phyloP scores from a whole-genome alignment of 2,113 vertebrate genomes.

The Solenodon paradoxus region DNA sequence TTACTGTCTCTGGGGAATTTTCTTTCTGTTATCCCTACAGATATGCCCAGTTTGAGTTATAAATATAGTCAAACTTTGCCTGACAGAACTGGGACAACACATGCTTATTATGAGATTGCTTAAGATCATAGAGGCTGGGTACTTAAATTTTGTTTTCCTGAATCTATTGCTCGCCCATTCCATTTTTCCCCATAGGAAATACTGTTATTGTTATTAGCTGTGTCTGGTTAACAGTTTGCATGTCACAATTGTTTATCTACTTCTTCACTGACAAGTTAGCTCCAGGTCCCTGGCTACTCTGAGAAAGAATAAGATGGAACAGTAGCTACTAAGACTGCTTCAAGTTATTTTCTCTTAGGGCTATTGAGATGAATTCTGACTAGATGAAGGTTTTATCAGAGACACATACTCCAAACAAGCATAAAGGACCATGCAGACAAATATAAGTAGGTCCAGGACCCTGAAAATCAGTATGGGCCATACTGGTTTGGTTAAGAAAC shows the following conservation, averaged over 20 bases:
- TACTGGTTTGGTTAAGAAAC: not conserved
- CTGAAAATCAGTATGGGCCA: not conserved
- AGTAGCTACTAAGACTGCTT: not conserved
- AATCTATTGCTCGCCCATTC: constrained; percentile 11
- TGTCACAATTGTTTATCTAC: not conserved
- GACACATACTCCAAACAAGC: not conserved
- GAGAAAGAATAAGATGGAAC: not conserved
- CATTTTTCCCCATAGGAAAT: not conserved
- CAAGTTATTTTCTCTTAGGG: not conserved
- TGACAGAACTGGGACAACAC: not conserved
- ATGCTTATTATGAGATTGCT: not conserved
- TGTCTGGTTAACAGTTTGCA: not conserved
- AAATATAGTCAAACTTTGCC: not conserved
- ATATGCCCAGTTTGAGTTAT: not conserved
- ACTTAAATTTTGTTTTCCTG: constrained; percentile 28
- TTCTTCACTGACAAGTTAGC: constrained; percentile 12
- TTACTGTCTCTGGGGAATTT: not conserved
- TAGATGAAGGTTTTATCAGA: not conserved
- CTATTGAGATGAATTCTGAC: not conserved
- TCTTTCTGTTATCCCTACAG: not conserved
- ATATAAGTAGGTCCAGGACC: not conserved
- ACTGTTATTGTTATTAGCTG: not conserved
- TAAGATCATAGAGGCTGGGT: not conserved
- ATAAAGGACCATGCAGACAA: no score
- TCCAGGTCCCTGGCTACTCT: not conserved